Conservation (phyloP, 2,797 vertebrate genomes). For the Iguana delicatissima region DNA sequence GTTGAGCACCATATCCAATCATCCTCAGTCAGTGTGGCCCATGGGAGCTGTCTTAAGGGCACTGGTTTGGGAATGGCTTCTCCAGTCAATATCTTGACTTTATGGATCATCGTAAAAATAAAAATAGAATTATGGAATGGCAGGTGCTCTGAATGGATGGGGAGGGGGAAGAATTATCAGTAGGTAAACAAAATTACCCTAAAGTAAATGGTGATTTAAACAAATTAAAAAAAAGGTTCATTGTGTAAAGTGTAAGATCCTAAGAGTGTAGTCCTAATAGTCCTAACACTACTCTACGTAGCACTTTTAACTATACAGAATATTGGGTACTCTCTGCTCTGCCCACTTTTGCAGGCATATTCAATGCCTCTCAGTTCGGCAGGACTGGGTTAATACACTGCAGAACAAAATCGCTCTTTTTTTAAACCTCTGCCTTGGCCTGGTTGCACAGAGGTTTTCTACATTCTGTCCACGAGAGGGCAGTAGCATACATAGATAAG, state of each 20-base stretch:
- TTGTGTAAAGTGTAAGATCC: not conserved
- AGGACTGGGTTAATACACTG: conserved; percentile 30
- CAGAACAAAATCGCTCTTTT: conserved; percentile 11
- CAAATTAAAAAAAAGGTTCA: not conserved
- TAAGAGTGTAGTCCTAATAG: not conserved
- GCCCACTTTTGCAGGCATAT: not conserved
- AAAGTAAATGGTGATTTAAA: not conserved
- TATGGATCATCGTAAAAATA: not conserved
- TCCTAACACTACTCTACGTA: fast-evolving
- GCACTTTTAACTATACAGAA: not conserved
- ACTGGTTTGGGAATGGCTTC: not conserved
- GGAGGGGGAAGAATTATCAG: not conserved
- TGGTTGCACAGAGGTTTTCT: not conserved
- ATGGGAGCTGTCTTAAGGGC: not conserved
- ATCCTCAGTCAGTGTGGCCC: not conserved
- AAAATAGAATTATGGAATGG: no score
- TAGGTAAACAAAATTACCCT: not conserved
- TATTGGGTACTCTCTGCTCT: fast-evolving
- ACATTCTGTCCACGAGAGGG: conserved; percentile 78
- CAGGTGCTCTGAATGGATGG: no score
- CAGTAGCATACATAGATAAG: conserved; percentile 61
- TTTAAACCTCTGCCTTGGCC: not conserved
- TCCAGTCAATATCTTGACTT: not conserved
- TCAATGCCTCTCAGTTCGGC: not conserved
- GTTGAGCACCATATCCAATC: not conserved